Conservation (phyloP, 2,888 invertebrate genomes). For the Patella ulyssiponensis region DNA sequence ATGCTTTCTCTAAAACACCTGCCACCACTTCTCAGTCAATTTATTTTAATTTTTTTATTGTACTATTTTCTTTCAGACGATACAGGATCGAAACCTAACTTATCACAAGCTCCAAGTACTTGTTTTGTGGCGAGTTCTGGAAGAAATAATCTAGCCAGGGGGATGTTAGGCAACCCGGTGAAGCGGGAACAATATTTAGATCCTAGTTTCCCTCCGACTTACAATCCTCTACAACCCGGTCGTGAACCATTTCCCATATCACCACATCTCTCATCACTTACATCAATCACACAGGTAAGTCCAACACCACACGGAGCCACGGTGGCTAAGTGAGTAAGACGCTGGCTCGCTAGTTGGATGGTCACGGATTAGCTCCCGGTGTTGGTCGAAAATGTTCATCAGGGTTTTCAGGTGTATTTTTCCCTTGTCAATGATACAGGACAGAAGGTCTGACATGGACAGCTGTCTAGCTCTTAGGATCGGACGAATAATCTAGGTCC, state of each 20-base stretch:
- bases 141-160: conserved; percentile 37
- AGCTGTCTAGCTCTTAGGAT: too few relatives aligned
- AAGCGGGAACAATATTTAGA: conserved; percentile 38
- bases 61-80: conserved; percentile 51
- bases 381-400: too few relatives aligned
- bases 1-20: too few relatives aligned
- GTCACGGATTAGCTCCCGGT: too few relatives aligned
- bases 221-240: conserved; percentile 17
- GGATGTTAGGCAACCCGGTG: conserved; percentile 24
- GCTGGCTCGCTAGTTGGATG: too few relatives aligned
- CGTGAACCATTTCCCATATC: conserved; percentile 34
- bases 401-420: too few relatives aligned
- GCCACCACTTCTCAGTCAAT: not conserved
- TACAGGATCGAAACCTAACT: conserved; percentile 52
- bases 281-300: conserved; percentile 14
- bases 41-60: not conserved
- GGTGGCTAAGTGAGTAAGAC: too few relatives aligned
- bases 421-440: too few relatives aligned
- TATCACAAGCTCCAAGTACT: conserved; percentile 61
- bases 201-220: conserved; percentile 20
- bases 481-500: too few relatives aligned
- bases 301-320: too few relatives aligned
- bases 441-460: too few relatives aligned
- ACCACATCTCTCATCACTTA: conserved; percentile 34
- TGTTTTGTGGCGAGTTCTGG: conserved; percentile 62